These are phyloP conservation scores for Acheta domesticus DNA, from an alignment of 2,888 invertebrate species.

Conservation along the genomic window DNA sequence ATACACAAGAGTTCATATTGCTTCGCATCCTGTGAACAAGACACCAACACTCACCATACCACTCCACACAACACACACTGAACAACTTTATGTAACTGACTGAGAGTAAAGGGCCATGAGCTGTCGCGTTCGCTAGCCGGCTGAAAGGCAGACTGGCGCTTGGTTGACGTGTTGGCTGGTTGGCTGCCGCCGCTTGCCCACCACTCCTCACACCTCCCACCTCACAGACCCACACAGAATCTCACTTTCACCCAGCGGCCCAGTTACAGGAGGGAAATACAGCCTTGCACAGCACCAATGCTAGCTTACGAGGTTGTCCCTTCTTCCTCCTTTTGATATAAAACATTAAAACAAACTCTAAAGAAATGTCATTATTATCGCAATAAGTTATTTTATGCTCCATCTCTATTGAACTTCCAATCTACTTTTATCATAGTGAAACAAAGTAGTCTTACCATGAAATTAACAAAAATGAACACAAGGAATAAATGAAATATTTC, in stretches of 20 bases:
- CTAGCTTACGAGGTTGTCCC: neutral
- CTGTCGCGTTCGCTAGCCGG: neutral
- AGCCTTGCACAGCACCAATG: neutral
- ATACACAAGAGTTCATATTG: slow-evolving; percentile 21
- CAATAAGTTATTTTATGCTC: neutral
- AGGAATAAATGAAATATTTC: no score
- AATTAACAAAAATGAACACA: neutral
- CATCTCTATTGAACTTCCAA: neutral
- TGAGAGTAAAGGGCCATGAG: neutral
- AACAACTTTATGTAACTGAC: slow-evolving; percentile 18
- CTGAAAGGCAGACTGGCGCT: neutral
- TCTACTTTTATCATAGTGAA: no score
- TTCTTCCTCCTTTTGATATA: neutral
- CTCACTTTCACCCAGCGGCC: slow-evolving; percentile 49
- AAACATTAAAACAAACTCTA: neutral
- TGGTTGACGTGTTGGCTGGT: neutral
- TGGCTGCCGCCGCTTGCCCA: neutral
- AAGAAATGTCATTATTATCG: neutral
- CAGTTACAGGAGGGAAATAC: slow-evolving; percentile 44
- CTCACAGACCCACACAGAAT: neutral
- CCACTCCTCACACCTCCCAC: slow-evolving; percentile 21
- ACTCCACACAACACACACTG: neutral
- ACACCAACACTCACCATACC: slow-evolving; percentile 9
- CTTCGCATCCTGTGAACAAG: slow-evolving; percentile 41
- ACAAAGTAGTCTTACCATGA: neutral